phyloP scores from a whole-genome alignment of 2,888 invertebrate genomes.

The Spisula subtruncata region DNA sequence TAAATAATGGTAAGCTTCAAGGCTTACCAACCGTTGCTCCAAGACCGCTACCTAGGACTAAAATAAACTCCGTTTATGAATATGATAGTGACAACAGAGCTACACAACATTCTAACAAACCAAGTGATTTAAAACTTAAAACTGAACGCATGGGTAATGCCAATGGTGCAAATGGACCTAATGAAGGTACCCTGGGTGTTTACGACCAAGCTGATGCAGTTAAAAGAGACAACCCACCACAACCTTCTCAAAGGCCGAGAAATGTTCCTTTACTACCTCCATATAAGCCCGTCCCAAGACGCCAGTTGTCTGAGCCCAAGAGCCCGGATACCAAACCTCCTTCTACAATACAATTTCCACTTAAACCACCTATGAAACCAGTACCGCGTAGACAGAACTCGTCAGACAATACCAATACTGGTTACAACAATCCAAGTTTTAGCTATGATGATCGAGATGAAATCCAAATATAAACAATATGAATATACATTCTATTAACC shows the following conservation, averaged over 20 bases:
- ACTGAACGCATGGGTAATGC: neutral
- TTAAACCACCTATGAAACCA: conserved; percentile 57
- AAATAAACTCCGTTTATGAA: neutral
- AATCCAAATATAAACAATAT: conserved; percentile 12
- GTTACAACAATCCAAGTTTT: conserved; percentile 26
- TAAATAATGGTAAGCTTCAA: neutral
- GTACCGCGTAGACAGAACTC: conserved; percentile 50
- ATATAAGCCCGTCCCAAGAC: conserved; percentile 47
- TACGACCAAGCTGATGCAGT: neutral
- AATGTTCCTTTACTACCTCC: conserved; percentile 25
- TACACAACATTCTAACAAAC: neutral
- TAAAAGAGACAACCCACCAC: neutral
- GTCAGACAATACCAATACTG: neutral
- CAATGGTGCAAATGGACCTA: neutral
- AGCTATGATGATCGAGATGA: conserved; percentile 4
- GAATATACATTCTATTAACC: too few species aligned
- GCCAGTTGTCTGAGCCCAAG: conserved; percentile 26
- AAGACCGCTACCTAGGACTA: conserved; percentile 20
- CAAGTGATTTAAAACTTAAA: neutral
- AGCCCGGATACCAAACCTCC: neutral
- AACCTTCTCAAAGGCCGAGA: neutral
- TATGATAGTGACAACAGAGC: neutral
- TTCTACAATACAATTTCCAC: neutral
- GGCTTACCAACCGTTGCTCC: conserved; percentile 24
- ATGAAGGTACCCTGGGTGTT: neutral